Evolutionary conservation across 2,888 invertebrate genomes (phyloP), one percentile per base, ranked within the genome.

Genomic region (Drosophila mimetica): DNA sequence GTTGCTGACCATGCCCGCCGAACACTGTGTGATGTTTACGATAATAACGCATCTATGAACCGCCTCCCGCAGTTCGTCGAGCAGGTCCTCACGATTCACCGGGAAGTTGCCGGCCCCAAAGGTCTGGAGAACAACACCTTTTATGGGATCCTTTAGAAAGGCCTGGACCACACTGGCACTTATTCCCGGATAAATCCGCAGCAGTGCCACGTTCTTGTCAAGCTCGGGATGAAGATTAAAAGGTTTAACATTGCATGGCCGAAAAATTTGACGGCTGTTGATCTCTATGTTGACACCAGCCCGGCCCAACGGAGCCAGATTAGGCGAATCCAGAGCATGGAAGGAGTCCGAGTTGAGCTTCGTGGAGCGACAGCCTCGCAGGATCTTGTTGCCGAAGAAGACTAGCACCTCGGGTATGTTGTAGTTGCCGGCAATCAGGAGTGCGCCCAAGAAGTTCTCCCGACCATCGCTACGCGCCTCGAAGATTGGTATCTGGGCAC

Each of bases 71-170:
- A 98, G 91, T 76, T 94, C 95, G 0, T 94, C 92, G 8, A 97
- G 90, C 1, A 99, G 92, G 76, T 98, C 98, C 6, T 92, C 91
- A 2, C 97, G 93, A 86, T 96, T 95, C 0, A 94, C 94, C 0
- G 99, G 98, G 37, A 98, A 94, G 90, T 99, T 99, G 0, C 99
- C 99, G 0, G 96, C 94, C 0, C 99, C 99, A 86, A 97, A 99
- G 0, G 96, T 96, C 91, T 98, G 97, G 25, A 99, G 91, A 0
- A 99, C 96, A 0, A 98, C 95, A 6, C 99, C 94, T 88, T 93
- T 93, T 66, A 96, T 95, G 13, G 97, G 96, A 1, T 96, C 94
- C 77, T 95, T 93, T 25, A 96, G 92, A 83, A 95, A 95, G 0
- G 95, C 94, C 74, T 91, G 93, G 0, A 96, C 93, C 13, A 96